Percentiles rank a stretch among this genome's conserved stretches.
phyloP scores from a whole-genome alignment of 64 coral and sea anemone genomes.

The Montipora cactus region DNA sequence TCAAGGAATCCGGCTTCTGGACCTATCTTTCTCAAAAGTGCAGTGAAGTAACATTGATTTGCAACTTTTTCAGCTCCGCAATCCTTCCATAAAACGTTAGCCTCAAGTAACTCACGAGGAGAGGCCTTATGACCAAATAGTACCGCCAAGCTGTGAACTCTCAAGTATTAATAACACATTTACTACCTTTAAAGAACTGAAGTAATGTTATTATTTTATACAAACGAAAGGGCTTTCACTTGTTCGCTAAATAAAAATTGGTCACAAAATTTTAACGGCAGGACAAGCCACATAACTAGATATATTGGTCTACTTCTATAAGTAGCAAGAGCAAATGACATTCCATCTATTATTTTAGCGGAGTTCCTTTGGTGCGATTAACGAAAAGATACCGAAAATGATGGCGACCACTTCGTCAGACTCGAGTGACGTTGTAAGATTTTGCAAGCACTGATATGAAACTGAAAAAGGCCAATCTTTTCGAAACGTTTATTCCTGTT shows the following conservation, averaged over 20 bases:
- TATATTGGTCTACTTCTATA: neutral
- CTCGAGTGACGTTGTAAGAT: neutral
- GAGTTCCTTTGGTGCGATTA: slow-evolving; percentile 12
- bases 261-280: neutral
- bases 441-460: neutral
- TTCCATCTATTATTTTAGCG: slow-evolving; percentile 22
- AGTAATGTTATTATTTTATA: no score
- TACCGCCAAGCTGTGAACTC: no score
- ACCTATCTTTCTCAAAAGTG: no score
- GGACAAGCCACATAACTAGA: neutral
- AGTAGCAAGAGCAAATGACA: neutral
- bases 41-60: no score
- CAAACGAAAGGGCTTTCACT: no score
- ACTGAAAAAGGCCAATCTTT: neutral
- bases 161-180: no score
- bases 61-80: neutral
- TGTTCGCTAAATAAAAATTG: no score
- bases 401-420: neutral
- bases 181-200: no score
- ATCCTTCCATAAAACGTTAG: neutral
- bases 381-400: slow-evolving; percentile 44
- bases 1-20: no score
- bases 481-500: neutral
- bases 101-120: no score
- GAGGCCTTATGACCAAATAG: no score